phyloP scores from a whole-genome alignment of 2,888 invertebrate genomes.

The Drosophila pseudotalamancana region DNA sequence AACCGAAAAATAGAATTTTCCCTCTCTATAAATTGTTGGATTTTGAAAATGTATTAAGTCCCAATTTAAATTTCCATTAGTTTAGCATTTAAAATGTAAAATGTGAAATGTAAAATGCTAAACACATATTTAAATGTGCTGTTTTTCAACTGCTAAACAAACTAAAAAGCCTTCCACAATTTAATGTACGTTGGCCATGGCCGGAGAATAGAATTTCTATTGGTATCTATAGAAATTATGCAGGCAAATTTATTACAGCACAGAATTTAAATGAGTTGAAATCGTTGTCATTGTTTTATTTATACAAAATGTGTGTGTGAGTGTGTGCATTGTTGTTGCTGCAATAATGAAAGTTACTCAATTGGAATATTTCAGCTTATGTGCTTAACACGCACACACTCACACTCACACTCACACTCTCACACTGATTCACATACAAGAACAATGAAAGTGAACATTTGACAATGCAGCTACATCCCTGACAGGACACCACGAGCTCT shows the following conservation, averaged over 20 bases:
- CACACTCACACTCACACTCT: constrained; percentile 19
- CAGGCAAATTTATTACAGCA: constrained; percentile 72
- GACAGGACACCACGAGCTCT: background rate
- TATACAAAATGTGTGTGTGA: constrained; percentile 66
- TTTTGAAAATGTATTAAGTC: background rate
- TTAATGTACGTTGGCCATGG: constrained; percentile 5
- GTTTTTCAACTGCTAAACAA: constrained; percentile 9
- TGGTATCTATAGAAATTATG: constrained; percentile 69
- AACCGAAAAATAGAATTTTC: too few relatives aligned
- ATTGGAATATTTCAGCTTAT: constrained; percentile 81
- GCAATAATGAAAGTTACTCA: constrained; percentile 79
- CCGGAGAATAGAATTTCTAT: constrained; percentile 17
- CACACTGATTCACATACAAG: constrained; percentile 20
- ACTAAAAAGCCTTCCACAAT: constrained; percentile 18
- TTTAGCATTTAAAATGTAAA: constrained; percentile 36
- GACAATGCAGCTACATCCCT: constrained; percentile 55
- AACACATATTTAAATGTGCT: constrained; percentile 50
- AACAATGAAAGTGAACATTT: constrained; percentile 71
- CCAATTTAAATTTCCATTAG: constrained; percentile 23
- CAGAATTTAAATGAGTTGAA: constrained; percentile 76
- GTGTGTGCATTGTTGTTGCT: constrained; percentile 59
- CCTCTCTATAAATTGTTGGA: too few relatives aligned
- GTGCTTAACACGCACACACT: constrained; percentile 63
- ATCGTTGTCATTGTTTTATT: constrained; percentile 75
- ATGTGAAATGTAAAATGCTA: constrained; percentile 50